Base-by-base conservation (phyloP, 2,888 invertebrate genomes). In the Caenorhabditis wallacei region DNA sequence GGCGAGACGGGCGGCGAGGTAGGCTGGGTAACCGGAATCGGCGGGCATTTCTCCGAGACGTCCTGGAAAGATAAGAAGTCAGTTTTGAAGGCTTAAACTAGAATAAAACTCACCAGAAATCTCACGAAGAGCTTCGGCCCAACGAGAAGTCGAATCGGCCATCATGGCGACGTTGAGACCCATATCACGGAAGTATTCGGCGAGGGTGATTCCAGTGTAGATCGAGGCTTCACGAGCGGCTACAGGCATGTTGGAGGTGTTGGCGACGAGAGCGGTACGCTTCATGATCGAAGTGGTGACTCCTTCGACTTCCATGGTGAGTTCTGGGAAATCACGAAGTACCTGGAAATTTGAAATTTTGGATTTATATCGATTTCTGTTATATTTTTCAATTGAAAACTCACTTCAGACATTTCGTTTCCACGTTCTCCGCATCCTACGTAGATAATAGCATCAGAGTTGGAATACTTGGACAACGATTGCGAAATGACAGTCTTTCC, bases 231-330 rank as follows among this genome's bases (percentile, higher is more conserved):
- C 99, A 93, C 99, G 95, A 93, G 99, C 99, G 92, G 99, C 99
- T 85, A 99, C 99, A 92, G 99, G 99, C 99, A 99, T 99, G 96
- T 99, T 99, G 87, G 98, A 99, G 37, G 99, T 99, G 94, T 99
- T 99, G 92, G 99, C 99, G 22, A 99, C 99, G 81, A 99, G 94
- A 46, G 98, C 96, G 2, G 99, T 99, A 93, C 99, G 95, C 94
- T 98, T 98, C 99, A 99, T 99, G 93, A 99, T 99, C 89, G 98
- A 97, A 93, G 98, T 99, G 51, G 95, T 95, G 87, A 93, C 92
- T 11, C 99, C 99, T 18, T 97, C 97, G 91, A 99, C 97, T 94
- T 99, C 98, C 91, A 98, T 96, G 0, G 96, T 95, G 92, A 99
- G 94, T 94, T 98, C 97, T 80, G 99, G 99, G 95, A 99, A 99